phyloP scores from a whole-genome alignment of 2,113 vertebrate genomes.

The Cepphus grylle region DNA sequence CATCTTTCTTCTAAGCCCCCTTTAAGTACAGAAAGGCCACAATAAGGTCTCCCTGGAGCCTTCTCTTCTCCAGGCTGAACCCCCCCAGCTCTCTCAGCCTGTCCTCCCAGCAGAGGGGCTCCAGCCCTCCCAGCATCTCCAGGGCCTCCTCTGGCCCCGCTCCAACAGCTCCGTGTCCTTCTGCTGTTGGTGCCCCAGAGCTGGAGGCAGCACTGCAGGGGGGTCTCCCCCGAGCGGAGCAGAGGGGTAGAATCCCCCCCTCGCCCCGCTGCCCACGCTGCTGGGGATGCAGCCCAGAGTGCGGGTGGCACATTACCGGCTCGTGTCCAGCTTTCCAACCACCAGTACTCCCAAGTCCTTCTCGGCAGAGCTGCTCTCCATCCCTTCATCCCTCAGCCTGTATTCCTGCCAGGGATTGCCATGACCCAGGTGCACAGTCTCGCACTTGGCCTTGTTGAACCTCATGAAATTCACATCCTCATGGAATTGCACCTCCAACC shows the following conservation, averaged over 20 bases:
- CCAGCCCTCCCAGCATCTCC: fast-evolving
- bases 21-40: fast-evolving
- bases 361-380: neutral
- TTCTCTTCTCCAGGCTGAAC: neutral
- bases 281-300: no score
- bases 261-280: neutral
- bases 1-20: neutral
- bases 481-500: neutral
- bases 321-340: neutral
- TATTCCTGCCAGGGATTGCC: fast-evolving
- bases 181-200: no score
- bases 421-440: neutral
- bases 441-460: neutral
- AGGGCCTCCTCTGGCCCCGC: neutral
- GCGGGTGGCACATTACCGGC: fast-evolving
- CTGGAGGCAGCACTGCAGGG: neutral
- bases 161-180: neutral
- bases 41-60: neutral
- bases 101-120: fast-evolving
- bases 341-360: neutral
- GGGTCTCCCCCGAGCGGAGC: neutral
- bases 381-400: neutral
- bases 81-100: neutral
- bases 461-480: neutral
- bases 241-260: neutral